Base-by-base conservation (phyloP, 1,140 invertebrate species). In the Heterodera schachtii region DNA sequence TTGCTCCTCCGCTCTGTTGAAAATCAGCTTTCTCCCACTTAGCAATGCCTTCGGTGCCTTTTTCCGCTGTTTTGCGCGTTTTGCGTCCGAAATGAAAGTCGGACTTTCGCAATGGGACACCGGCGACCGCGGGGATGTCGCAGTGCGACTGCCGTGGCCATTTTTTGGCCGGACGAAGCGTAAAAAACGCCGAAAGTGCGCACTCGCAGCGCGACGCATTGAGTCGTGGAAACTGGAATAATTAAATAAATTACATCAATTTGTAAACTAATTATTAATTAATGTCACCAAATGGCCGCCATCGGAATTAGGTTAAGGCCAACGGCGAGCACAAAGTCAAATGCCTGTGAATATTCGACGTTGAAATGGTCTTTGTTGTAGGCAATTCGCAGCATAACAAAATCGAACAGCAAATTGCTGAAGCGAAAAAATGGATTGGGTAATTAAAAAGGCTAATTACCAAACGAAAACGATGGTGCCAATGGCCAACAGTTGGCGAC, bases 341-440 rank as follows among this genome's bases (percentile, higher is more conserved):
- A 82, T 44, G 80, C 73, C 49, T 82, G 81, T 3, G 81, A 82
- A 44, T 71, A 82, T 46, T 82, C 81, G 8, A 80, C 43, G 44
- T 82, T 46, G 69, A 82, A 80, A 71, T 82, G 47, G 52, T 82
- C 49, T 73, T 82, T 83, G 73, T 82, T 78, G 67, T 82, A 82
- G 46, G 73, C 78, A 31, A 82, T 82, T 31, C 66, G 47, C 16
- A 82, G 43, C 77, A 82, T 82, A 3, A 82, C 80, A 82, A 82
- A 83, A 64, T 81, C 77, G 43, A 82, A 82, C 44, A 81, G 80
- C 31, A 82, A 66, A 75, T 82, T 82, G 81, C 81, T 81, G 75
- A 2, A 81, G 73, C 57, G 41, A 46, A 8, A 52, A 43, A 79
- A 66, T 60, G 6, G 49, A 11, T 52, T 6, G 49, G 6, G 11